Evolutionary conservation across 2,797 vertebrate genomes (phyloP).

Genomic region (Capromys pilorides): DNA sequence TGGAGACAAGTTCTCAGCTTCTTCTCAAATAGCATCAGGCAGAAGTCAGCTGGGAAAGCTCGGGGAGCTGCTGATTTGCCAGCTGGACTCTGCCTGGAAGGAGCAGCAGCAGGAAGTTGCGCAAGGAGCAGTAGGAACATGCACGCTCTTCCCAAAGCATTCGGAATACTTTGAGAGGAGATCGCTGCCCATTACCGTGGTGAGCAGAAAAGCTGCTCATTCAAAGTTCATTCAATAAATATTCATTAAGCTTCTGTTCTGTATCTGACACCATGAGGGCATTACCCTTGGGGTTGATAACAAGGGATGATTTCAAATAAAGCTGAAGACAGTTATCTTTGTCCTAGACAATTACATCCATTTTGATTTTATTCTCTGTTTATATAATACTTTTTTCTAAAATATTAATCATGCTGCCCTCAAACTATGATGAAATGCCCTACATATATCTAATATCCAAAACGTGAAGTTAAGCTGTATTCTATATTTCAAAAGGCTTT

Average conservation of each 20-base stretch:
- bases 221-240: not conserved
- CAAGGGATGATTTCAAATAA: not conserved
- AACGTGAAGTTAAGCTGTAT: not conserved
- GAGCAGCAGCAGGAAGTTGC: not conserved
- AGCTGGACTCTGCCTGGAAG: not conserved
- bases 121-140: rapidly evolving
- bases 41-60: not conserved
- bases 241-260: not conserved
- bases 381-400: not conserved
- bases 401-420: not conserved
- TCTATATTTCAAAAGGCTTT: not conserved
- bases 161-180: not conserved
- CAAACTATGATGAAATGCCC: not conserved
- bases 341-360: not conserved
- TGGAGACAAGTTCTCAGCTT: not conserved
- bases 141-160: not conserved
- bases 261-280: not conserved
- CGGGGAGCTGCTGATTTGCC: not conserved
- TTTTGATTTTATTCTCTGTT: slow-evolving; percentile 23
- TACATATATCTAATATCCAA: not conserved
- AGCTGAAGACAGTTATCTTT: slow-evolving; percentile 15
- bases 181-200: not conserved
- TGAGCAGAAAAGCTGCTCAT: not conserved
- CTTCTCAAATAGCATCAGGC: rapidly evolving
- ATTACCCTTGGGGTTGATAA: not conserved